A percentile compares a stretch with the other conserved stretches of the same genome.
These are phyloP conservation scores for Danionella dracula DNA, from an alignment of 2,797 vertebrate genomes.

Conservation along the genomic window DNA sequence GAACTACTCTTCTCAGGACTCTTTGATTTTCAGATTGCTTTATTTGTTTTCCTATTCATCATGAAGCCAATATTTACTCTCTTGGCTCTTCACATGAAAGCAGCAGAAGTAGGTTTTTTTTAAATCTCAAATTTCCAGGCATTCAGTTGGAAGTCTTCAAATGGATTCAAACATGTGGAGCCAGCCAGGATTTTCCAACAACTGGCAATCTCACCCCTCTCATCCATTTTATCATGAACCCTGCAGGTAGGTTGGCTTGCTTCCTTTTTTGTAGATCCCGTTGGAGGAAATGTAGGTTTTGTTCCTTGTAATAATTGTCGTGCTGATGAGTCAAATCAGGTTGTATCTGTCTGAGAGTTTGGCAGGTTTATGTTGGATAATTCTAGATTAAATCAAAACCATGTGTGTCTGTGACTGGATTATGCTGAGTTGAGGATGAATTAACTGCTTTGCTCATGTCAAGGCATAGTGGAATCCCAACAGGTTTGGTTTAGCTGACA, in stretches of 20 bases:
- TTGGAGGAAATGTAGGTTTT: not conserved
- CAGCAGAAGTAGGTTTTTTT: conserved; percentile 40
- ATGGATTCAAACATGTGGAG: conserved; percentile 69
- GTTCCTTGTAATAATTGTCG: not conserved
- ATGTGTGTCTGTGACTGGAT: conserved; percentile 5
- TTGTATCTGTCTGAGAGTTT: not conserved
- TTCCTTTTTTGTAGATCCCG: not conserved
- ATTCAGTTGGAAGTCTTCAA: conserved; percentile 31
- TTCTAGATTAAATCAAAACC: conserved; percentile 20
- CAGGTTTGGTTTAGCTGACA: conserved; percentile 20
- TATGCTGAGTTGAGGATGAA: not conserved
- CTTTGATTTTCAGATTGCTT: not conserved
- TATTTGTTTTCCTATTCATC: not conserved
- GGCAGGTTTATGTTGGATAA: conserved; percentile 19
- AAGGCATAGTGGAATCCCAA: conserved; percentile 11
- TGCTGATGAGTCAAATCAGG: not conserved
- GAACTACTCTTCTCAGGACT: conserved; percentile 1
- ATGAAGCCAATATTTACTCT: not conserved
- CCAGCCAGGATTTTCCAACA: conserved; percentile 72
- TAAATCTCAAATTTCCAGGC: conserved; percentile 36
- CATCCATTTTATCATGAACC: conserved; percentile 70
- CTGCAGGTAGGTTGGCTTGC: conserved; percentile 58
- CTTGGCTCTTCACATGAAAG: conserved; percentile 32
- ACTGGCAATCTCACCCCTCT: conserved; percentile 61
- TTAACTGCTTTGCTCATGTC: not conserved